Evolutionary conservation across 2,888 invertebrate genomes (phyloP).

Genomic region (Drosophila meridionalis): DNA sequence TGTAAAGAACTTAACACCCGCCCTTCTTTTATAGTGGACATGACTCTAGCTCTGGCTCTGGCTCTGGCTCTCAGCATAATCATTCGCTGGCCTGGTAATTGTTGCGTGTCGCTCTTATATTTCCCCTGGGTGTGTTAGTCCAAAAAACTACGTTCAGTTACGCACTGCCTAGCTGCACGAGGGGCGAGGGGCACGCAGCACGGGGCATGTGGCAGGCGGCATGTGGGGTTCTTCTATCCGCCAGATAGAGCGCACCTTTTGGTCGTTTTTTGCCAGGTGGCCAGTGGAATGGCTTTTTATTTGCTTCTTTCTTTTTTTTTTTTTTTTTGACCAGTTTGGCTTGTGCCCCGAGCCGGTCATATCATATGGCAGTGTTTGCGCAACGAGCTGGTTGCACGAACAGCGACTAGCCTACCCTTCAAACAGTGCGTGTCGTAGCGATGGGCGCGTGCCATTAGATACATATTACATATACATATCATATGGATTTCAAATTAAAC

Average conservation of each 20-base stretch:
- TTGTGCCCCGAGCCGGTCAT: constrained; percentile 39
- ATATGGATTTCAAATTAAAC: not conserved
- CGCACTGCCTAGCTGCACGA: constrained; percentile 33
- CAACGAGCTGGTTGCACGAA: constrained; percentile 68
- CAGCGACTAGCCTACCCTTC: constrained; percentile 34
- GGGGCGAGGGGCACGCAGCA: not conserved
- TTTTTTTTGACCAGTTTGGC: constrained; percentile 38
- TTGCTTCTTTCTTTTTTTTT: not conserved
- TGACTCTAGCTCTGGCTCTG: constrained; percentile 21
- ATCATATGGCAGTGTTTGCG: constrained; percentile 64
- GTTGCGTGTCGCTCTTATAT: constrained; percentile 75
- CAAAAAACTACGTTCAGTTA: constrained; percentile 44
- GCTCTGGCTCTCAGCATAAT: constrained; percentile 46
- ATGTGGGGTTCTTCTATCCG: constrained; percentile 33
- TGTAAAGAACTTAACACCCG: constrained; percentile 32
- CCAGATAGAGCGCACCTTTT: constrained; percentile 58
- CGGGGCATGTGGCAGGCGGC: not conserved
- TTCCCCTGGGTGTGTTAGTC: constrained; percentile 73
- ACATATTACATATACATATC: not conserved
- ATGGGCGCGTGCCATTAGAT: constrained; percentile 21
- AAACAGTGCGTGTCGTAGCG: constrained; percentile 22
- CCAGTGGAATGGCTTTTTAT: not conserved
- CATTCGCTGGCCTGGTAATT: constrained; percentile 59
- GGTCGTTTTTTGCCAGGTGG: constrained; percentile 32
- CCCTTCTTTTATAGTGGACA: constrained; percentile 11